Percentiles rank a stretch among this genome's conserved stretches.
Conservation (phyloP, 2,113 vertebrate species). For the Amblyornis subalaris region DNA sequence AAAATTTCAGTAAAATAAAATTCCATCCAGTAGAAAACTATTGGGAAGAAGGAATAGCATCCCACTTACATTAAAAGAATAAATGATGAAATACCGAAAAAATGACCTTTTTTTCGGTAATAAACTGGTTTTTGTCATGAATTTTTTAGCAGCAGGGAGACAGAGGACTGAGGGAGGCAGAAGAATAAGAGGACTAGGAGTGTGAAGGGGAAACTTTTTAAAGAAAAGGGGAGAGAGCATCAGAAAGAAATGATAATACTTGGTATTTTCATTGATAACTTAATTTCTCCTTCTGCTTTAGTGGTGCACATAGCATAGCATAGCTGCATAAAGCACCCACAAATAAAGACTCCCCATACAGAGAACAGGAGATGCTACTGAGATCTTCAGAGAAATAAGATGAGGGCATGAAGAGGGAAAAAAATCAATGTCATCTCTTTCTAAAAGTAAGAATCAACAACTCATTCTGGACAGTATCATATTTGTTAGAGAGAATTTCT, state of each 20-base stretch:
- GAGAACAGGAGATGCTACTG: not conserved
- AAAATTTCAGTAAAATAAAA: not conserved
- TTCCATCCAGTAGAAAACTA: not conserved
- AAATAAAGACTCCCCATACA: not conserved
- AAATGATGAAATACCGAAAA: no score
- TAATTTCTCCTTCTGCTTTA: slow-evolving; percentile 12
- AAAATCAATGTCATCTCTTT: not conserved
- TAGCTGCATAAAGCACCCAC: not conserved
- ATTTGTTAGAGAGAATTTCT: not conserved
- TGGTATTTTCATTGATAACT: not conserved
- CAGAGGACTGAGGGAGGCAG: not conserved
- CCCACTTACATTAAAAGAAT: not conserved
- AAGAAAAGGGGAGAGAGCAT: not conserved
- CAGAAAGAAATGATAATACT: not conserved
- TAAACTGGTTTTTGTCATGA: not conserved
- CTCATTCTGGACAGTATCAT: not conserved
- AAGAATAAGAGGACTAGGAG: not conserved
- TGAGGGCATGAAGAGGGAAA: not conserved
- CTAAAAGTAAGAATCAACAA: not conserved
- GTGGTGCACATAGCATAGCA: not conserved
- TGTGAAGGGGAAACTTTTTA: not conserved
- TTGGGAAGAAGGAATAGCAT: not conserved
- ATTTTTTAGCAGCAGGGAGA: not conserved
- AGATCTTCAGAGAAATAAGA: slow-evolving; percentile 20
- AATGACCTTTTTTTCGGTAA: not conserved